These are phyloP conservation scores for Drosophila fungiperda DNA, from an alignment of 2,888 invertebrate genomes.

Conservation along the genomic window DNA sequence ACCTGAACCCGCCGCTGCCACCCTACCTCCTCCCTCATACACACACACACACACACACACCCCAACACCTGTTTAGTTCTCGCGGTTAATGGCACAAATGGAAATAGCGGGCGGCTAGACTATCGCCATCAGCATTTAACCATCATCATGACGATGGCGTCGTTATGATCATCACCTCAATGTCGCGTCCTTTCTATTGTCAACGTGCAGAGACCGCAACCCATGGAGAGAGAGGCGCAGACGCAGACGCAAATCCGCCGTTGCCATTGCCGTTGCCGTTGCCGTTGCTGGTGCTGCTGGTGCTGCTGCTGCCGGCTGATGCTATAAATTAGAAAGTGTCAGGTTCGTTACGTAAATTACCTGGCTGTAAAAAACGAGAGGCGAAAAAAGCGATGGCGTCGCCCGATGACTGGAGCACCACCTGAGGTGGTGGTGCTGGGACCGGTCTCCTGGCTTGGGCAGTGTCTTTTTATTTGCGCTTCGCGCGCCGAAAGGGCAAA, in stretches of 20 bases:
- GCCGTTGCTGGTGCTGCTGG: not conserved
- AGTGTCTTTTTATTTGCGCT: conserved; percentile 74
- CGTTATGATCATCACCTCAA: conserved; percentile 18
- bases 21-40: too few relatives aligned
- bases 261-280: not conserved
- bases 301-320: conserved; percentile 36
- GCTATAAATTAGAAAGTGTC: conserved; percentile 82
- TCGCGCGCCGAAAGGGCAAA: conserved; percentile 75
- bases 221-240: conserved; percentile 26
- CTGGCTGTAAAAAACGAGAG: conserved; percentile 72
- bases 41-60: not conserved
- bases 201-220: conserved; percentile 26
- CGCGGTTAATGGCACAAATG: conserved; percentile 58
- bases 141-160: conserved; percentile 36
- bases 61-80: conserved; percentile 51
- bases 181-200: conserved; percentile 37
- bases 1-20: not conserved
- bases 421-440: conserved; percentile 24
- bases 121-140: conserved; percentile 47
- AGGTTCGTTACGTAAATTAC: conserved; percentile 82
- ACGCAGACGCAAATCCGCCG: conserved; percentile 11
- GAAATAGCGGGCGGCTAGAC: conserved; percentile 56
- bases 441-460: conserved; percentile 16
- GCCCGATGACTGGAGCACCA: conserved; percentile 47
- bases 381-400: conserved; percentile 26